Evolutionary conservation across 2,888 invertebrate species (phyloP), one percentile per base, ranked within the genome.

Genomic region (Rapana venosa): DNA sequence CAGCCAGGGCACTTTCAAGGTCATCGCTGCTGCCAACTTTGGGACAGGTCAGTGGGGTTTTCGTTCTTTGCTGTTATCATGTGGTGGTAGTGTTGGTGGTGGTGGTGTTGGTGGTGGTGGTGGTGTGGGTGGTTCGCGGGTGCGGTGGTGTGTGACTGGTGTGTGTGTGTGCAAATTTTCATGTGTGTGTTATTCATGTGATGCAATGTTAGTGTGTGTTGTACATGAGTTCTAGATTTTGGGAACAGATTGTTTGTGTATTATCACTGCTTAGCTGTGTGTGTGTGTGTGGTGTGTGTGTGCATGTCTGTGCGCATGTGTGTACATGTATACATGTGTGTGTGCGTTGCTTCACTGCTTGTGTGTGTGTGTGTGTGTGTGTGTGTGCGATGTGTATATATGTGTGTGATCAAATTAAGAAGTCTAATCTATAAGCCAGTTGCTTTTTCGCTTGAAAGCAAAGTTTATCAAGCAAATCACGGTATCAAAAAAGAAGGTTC

Each of bases 31-130:
- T 15, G 87, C 91, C 79, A 92, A 91, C 88, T 90, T 91, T 83
- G 58, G 91, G 6, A 89, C 91, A 61, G 87, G 92, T 92, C 87
- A 92, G 92, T 92, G 32, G 17, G 30, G 0, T n/a, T 30, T 4
- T 30, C n/a, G 4, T 1, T 77, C 17, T 77, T 13, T 17, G 13
- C 4, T 47, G 47, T 47, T 47, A 47, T 47, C 8, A 79, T 79
- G 47, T 36, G 30, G 4, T n/a, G 13, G 20, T 6, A 11, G 30
- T n/a, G 84, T 26, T 15, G 35, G 81, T 83, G 81, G 1, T 35
- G 36, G 0, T 22, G 83, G n/a, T 36, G 47, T 83, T 36, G 6
- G 83, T 47, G 22, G 17, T 13, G 32, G 35, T 8, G 8, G 47
- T 47, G 47, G 47, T 47, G 47, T 47, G 47, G 0, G 0, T 13